Evolutionary conservation across 64 coral and sea anemone species (phyloP).

Genomic region (Exaiptasia diaphana): DNA sequence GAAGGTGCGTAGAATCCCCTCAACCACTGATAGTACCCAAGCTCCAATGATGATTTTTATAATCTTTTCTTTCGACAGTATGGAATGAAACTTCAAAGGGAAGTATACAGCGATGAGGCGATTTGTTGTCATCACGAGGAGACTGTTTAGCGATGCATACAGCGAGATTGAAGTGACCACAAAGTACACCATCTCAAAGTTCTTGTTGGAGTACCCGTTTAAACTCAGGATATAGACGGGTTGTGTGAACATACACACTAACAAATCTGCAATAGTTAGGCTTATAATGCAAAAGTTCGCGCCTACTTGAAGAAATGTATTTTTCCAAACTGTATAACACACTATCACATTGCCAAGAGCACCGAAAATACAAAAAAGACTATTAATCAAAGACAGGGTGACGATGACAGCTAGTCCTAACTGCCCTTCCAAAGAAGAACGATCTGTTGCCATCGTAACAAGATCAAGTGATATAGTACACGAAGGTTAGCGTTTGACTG

Average conservation of each 20-base stretch:
- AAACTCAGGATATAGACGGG: slow-evolving; percentile 1
- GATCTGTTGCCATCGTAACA: background rate
- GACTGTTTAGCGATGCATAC: slow-evolving; percentile 13
- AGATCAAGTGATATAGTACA: no score
- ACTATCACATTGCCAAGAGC: background rate
- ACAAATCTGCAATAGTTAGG: slow-evolving; percentile 16
- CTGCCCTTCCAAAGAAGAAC: background rate
- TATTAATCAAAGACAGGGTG: background rate
- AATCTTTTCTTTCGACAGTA: background rate
- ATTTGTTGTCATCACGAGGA: background rate
- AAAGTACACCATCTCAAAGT: slow-evolving; percentile 1
- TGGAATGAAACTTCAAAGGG: background rate
- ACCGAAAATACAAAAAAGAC: background rate
- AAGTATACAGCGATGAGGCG: background rate
- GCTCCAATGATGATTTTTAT: background rate
- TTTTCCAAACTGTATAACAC: background rate
- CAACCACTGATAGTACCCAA: background rate
- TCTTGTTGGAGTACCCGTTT: background rate
- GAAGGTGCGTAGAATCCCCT: slow-evolving; percentile 2
- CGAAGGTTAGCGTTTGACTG: no score
- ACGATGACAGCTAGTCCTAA: background rate
- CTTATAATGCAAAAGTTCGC: background rate
- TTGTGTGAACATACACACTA: slow-evolving; percentile 6
- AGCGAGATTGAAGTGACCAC: slow-evolving; percentile 9
- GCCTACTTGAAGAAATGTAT: background rate